Percentiles rank a stretch among this genome's conserved stretches.
These are phyloP conservation scores for Papilio demoleus DNA, from an alignment of 2,888 invertebrate species.

Conservation along the genomic window DNA sequence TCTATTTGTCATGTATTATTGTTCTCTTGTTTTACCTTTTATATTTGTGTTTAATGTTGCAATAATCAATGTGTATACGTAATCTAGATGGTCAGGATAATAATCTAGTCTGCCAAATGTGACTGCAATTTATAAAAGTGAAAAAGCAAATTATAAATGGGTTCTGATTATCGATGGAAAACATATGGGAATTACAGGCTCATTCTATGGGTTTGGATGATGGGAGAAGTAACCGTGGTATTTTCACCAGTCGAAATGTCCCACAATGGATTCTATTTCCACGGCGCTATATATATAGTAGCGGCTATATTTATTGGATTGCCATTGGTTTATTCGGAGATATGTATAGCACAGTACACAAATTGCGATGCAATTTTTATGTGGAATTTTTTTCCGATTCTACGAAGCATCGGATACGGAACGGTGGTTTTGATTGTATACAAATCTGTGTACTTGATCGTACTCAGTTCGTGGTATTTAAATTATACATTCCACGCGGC, in stretches of 20 bases:
- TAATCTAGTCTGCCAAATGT: background rate
- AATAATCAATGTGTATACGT: background rate
- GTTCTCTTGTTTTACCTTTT: background rate
- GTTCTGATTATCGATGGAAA: conserved; percentile 61
- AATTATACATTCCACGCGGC: conserved; percentile 66
- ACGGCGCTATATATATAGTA: conserved; percentile 54
- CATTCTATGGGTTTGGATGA: conserved; percentile 70
- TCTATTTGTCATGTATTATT: conserved; percentile 57
- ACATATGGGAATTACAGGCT: conserved; percentile 64
- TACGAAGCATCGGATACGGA: conserved; percentile 65
- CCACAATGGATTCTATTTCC: conserved; percentile 63
- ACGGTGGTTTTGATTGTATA: conserved; percentile 60
- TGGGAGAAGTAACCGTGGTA: conserved; percentile 65
- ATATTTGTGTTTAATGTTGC: background rate
- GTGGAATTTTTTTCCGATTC: conserved; percentile 73
- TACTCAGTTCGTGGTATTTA: conserved; percentile 67
- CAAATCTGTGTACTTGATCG: conserved; percentile 62
- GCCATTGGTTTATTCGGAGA: conserved; percentile 73
- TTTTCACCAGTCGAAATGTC: conserved; percentile 62
- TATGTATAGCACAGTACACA: conserved; percentile 73
- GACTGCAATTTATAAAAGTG: background rate
- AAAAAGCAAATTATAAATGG: conserved; percentile 44
- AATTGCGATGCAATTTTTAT: conserved; percentile 64
- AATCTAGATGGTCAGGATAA: conserved; percentile 33
- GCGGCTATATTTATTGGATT: conserved; percentile 67